These are phyloP conservation scores for Bombus waltoni DNA, from an alignment of 1,140 invertebrate genomes.

Conservation along the genomic window DNA sequence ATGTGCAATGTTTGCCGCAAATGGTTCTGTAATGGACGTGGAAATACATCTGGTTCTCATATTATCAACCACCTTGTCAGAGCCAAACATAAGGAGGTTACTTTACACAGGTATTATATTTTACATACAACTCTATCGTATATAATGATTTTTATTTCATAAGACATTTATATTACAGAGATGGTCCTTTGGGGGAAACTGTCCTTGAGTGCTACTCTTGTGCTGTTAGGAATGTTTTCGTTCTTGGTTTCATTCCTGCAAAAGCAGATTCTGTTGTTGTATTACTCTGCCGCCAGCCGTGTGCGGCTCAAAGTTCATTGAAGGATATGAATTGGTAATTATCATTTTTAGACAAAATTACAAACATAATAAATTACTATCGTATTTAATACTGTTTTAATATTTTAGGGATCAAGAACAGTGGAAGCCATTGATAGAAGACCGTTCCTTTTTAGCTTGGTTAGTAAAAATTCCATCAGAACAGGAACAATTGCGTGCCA, in stretches of 20 bases:
- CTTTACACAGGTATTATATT: constrained; percentile 89
- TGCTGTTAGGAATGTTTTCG: constrained; percentile 98
- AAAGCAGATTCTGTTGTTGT: constrained; percentile 99
- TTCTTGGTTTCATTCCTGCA: constrained; percentile 99
- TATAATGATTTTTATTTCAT: background rate
- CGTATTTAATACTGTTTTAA: background rate
- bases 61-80: constrained; percentile 99
- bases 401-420: constrained; percentile 94
- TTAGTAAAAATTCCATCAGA: constrained; percentile 98
- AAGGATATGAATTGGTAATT: constrained; percentile 98
- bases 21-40: constrained; percentile 99
- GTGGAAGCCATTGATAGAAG: constrained; percentile 98
- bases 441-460: constrained; percentile 98
- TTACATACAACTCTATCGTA: background rate
- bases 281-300: constrained; percentile 97
- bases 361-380: background rate
- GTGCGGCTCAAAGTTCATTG: constrained; percentile 96
- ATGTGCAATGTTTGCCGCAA: constrained; percentile 99
- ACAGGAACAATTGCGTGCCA: constrained; percentile 96
- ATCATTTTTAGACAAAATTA: constrained; percentile 20
- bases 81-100: constrained; percentile 99
- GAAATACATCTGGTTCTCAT: constrained; percentile 98
- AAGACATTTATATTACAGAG: constrained; percentile 82
- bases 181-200: constrained; percentile 98
- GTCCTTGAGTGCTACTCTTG: constrained; percentile 99